Conservation (phyloP, 2,113 vertebrate genomes). For the Cebus imitator region DNA sequence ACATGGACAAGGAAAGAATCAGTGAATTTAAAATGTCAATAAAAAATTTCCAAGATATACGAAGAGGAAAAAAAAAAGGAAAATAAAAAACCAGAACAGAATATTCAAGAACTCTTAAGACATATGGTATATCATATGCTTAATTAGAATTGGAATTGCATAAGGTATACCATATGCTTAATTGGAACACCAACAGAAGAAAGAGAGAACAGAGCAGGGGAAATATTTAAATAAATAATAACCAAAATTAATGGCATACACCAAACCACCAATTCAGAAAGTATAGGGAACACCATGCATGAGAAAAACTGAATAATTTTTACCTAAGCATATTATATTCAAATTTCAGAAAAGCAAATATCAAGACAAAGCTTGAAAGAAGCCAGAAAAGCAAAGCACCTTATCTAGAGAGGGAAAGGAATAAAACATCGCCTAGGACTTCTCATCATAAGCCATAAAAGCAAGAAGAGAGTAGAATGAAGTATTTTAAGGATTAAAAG, state of each 20-base stretch:
- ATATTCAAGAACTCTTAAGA: neutral
- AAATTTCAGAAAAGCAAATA: neutral
- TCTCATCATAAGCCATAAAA: neutral
- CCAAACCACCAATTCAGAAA: neutral
- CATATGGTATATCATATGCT: neutral
- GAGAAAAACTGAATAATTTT: neutral
- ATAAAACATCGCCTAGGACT: neutral
- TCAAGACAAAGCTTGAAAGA: neutral
- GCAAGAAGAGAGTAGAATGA: neutral
- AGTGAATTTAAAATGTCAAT: neutral
- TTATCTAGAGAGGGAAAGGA: neutral
- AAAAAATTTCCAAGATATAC: neutral
- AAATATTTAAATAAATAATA: neutral
- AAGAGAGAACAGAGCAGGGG: neutral
- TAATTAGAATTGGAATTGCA: neutral
- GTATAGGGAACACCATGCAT: neutral
- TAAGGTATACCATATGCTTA: neutral
- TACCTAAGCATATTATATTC: neutral
- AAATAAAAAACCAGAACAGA: neutral
- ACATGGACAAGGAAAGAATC: neutral
- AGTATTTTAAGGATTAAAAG: neutral
- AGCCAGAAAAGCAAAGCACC: neutral
- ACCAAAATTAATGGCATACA: neutral
- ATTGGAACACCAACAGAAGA: neutral
- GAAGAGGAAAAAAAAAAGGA: neutral